Conservation (phyloP, 2,888 invertebrate species). For the Amblyjoppa proteus region DNA sequence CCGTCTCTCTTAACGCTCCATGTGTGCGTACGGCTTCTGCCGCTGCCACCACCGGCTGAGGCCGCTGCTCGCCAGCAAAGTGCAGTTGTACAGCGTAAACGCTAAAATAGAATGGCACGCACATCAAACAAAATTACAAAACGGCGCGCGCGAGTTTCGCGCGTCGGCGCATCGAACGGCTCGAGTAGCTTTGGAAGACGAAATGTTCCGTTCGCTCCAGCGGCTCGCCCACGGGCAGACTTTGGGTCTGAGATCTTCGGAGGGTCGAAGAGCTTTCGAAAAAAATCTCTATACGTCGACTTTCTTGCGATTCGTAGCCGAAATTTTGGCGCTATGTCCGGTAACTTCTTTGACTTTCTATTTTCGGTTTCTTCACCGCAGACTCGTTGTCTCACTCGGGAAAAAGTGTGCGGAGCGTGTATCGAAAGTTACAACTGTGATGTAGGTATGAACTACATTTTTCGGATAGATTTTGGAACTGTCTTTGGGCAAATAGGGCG, state of each 20-base stretch:
- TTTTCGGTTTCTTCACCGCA: not conserved
- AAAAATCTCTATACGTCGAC: not conserved
- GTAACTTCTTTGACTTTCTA: not conserved
- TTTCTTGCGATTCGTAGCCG: not conserved
- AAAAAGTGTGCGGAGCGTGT: not conserved
- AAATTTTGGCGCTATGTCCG: not conserved
- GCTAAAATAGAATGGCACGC: conserved; percentile 81
- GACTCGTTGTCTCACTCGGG: not conserved
- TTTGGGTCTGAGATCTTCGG: not conserved
- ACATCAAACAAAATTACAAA: conserved; percentile 78
- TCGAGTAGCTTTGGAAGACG: conserved; percentile 4
- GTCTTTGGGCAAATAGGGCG: no score
- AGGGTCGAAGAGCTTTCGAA: conserved; percentile 2
- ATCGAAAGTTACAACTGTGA: not conserved
- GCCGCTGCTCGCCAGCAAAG: conserved; percentile 70
- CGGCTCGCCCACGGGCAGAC: not conserved
- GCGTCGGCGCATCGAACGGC: conserved; percentile 22
- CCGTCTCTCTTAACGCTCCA: not conserved
- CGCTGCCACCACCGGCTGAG: conserved; percentile 17
- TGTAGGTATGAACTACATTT: not conserved
- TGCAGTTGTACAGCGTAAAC: conserved; percentile 76
- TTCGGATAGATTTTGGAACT: not conserved
- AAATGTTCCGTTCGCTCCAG: not conserved
- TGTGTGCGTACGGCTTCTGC: conserved; percentile 8
- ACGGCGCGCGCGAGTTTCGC: conserved; percentile 50